Base-by-base conservation (phyloP, 2,113 vertebrate genomes). In the Ceyx melanurus region DNA sequence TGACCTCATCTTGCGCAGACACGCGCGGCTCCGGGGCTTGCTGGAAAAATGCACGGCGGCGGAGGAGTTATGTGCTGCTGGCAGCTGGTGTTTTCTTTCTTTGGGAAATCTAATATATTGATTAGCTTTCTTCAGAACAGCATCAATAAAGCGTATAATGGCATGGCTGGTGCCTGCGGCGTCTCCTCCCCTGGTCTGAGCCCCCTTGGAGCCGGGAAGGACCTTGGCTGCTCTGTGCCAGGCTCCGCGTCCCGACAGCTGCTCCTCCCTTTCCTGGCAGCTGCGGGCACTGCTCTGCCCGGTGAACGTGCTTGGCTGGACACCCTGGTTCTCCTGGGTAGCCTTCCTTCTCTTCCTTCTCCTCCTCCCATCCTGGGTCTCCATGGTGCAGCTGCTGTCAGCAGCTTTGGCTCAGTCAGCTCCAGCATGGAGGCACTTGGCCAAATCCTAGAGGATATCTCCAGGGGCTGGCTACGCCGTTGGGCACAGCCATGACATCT, bases 101-200 rank as follows among this genome's bases (percentile, higher is more conserved):
- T 95, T 93, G 93, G 96, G 96, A 97, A 97, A 97, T 97, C 96
- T 97, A 97, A 97, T 97, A 94, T 96, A 97, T 97, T 93, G 97
- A 97, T 97, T 97, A 96, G 96, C 96, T 97, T 97, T 97, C 96
- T 97, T 95, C 96, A 94, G 96, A 95, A 95, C 96, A 96, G 92
- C 95, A 94, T 97, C 97, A 96, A 97, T 97, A 97, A 96, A 93
- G 91, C 8, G 13, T 93, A 95, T 97, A 97, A 97, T 96, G 95
- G 97, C 92, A 78, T 93, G 95, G 95, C 96, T 89, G 93, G 91
- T 93, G 95, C 94, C 93, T 74, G 78, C 75, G 70, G 96, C 89
- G 66, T 82, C 97, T 97, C 89, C 89, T 97, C 54, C 89, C 83
- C 51, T 79, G 93, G 72, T 91, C 92, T 51, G 92, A 93, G 94